Evolutionary conservation across 2,797 vertebrate genomes (phyloP), one percentile per base, ranked within the genome.

Genomic region (Eulemur mongoz): DNA sequence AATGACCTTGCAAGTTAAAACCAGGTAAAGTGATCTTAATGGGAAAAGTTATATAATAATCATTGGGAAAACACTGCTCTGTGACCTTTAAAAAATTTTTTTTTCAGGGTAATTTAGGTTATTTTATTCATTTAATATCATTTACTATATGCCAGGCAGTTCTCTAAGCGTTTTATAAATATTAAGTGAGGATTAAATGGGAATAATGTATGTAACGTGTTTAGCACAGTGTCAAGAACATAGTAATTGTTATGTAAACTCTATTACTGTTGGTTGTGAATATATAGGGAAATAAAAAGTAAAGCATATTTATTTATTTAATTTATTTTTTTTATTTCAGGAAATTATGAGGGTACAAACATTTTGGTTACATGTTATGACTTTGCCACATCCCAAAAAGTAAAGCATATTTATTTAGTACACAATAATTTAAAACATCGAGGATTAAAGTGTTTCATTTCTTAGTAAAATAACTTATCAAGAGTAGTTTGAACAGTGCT

Each of bases 1-100:
- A 89, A n/a, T 95, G 69, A 89, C 63, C 63, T 65, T 65, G 57
- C 30, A 79, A 54, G 78, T 90, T 95, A 89, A 95, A 96, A 45
- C 23, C 48, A 69, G 22, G 27, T 45, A 87, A 86, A 70, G 4
- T 48, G 18, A 30, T 93, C 67, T 67, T 91, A 52, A 27, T 94
- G 59, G 52, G 38, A 89, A 91, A 76, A 72, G 27, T 83, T 90
- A 72, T 1, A 50, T 89, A 40, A 52, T 86, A 85, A 65, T 75
- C 45, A 87, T 8, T 93, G 54, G 45, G 57, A 89, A 89, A 80
- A 76, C 27, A 40, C 89, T 96, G 48, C 76, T 95, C 40, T 91
- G 15, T 91, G n/a, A 96, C 27, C 59, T 94, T 96, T 73, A 89
- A 76, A 80, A 4, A 57, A 23, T 1, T 23, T 57, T 57, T 54